Conservation (phyloP, 2,797 vertebrate genomes). For the Neosilurus mollespiculum region DNA sequence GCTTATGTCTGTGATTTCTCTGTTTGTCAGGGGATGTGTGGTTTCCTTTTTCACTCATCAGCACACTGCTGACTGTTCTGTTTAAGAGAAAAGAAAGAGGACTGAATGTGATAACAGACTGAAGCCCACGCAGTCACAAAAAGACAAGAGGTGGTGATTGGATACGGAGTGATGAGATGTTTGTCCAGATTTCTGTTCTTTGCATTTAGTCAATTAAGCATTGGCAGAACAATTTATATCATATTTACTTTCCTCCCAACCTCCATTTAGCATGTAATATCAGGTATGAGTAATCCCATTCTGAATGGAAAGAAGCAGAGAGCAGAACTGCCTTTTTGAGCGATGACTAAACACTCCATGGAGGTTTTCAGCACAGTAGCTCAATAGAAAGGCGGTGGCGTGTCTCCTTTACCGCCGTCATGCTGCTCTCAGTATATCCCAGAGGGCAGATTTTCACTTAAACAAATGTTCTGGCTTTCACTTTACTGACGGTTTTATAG, state of each 20-base stretch:
- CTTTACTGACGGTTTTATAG: neutral
- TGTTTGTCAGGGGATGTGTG: neutral
- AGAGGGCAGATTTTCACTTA: slow-evolving; percentile 15
- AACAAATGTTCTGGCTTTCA: slow-evolving; percentile 20
- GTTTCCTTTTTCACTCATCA: slow-evolving; percentile 17
- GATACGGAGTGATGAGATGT: slow-evolving; percentile 16
- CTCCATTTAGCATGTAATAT: slow-evolving; percentile 48
- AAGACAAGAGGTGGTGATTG: slow-evolving; percentile 28
- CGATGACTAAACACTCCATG: slow-evolving; percentile 34
- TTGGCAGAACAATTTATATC: slow-evolving; percentile 46
- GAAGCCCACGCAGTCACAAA: slow-evolving; percentile 21
- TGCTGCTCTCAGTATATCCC: slow-evolving; percentile 27
- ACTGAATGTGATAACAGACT: slow-evolving; percentile 16
- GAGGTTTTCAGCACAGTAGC: slow-evolving; percentile 9
- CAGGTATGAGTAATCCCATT: slow-evolving; percentile 47
- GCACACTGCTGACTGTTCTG: slow-evolving; percentile 5
- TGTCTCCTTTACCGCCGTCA: neutral
- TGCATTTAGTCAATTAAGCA: slow-evolving; percentile 45
- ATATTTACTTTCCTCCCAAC: slow-evolving; percentile 23
- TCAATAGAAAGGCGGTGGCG: neutral
- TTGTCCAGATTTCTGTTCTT: slow-evolving; percentile 36
- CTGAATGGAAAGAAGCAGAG: slow-evolving; percentile 28
- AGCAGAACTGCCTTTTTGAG: slow-evolving; percentile 27
- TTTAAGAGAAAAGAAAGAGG: slow-evolving; percentile 13
- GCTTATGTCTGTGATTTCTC: slow-evolving; percentile 22